Evolutionary conservation across 2,113 vertebrate species (phyloP).

Genomic region (Tyrannus savana): DNA sequence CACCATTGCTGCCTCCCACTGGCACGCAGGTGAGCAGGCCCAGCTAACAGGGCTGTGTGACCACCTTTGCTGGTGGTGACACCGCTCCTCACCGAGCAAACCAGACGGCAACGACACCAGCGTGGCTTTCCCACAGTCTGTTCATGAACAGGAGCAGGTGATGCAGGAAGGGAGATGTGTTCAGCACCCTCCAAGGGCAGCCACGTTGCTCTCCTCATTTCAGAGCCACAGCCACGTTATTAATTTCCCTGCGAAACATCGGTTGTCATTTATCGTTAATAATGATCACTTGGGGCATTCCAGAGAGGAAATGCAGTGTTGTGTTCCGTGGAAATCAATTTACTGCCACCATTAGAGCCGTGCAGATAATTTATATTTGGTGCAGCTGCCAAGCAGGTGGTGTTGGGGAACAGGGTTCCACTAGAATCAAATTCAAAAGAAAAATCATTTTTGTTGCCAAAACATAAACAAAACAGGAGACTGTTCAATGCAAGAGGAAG

Average conservation of each 20-base stretch:
- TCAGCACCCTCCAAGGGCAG: background rate
- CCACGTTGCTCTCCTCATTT: background rate
- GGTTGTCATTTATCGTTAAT: background rate
- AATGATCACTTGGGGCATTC: background rate
- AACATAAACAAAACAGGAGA: background rate
- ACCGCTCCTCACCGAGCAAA: background rate
- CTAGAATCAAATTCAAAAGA: background rate
- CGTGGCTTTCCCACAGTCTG: fast-evolving
- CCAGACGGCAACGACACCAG: background rate
- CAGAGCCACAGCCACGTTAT: background rate
- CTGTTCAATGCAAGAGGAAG: background rate
- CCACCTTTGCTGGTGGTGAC: background rate
- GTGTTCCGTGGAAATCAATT: constrained; percentile 1
- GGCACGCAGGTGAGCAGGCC: background rate
- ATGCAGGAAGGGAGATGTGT: background rate
- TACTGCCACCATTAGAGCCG: background rate
- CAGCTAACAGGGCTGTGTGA: background rate
- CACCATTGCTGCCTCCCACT: background rate
- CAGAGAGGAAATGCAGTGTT: background rate
- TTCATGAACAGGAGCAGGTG: background rate
- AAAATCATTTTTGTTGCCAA: background rate
- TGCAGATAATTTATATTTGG: background rate
- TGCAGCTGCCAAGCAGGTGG: background rate
- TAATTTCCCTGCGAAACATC: constrained; percentile 5
- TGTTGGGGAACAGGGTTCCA: background rate